A percentile compares a stretch with the other conserved stretches of the same genome.
Evolutionary conservation across 2,888 invertebrate species (phyloP).

Genomic region (Uloborus plumipes): DNA sequence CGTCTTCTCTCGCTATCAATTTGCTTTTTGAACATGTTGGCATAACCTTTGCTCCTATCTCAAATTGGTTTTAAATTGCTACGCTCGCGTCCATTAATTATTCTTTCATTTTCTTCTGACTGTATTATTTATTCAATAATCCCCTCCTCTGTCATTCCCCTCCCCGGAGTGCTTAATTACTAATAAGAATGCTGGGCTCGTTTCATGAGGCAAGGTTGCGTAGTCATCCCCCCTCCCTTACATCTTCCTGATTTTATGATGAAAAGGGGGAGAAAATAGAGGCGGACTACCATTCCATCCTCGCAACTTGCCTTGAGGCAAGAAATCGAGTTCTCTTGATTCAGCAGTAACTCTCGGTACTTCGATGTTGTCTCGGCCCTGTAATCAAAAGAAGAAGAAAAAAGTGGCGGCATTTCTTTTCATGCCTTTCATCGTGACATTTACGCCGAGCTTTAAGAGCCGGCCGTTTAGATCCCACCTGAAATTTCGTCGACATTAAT

Average conservation of each 20-base stretch:
- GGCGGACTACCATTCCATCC: not conserved
- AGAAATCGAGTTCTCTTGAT: too few relatives aligned
- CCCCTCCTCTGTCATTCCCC: conserved; percentile 7
- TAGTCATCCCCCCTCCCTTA: not conserved
- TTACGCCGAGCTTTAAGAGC: too few relatives aligned
- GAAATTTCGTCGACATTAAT: too few relatives aligned
- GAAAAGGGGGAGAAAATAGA: not conserved
- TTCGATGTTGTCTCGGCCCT: too few relatives aligned
- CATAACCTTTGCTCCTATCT: conserved; percentile 54
- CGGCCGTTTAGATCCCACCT: too few relatives aligned
- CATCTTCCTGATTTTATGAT: not conserved
- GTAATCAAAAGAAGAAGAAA: too few relatives aligned
- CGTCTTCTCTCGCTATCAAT: conserved; percentile 45
- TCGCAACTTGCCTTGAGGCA: too few relatives aligned
- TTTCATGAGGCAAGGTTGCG: not conserved
- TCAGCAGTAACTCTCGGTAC: too few relatives aligned
- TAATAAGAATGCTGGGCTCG: conserved; percentile 54
- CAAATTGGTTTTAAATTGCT: conserved; percentile 59
- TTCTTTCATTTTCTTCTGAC: conserved; percentile 37
- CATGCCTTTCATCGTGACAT: too few relatives aligned
- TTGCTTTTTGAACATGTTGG: conserved; percentile 53
- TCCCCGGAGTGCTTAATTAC: conserved; percentile 32
- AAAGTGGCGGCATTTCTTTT: too few relatives aligned
- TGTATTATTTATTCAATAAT: conserved; percentile 33
- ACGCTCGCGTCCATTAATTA: conserved; percentile 52